Evolutionary conservation across 2,888 invertebrate genomes (phyloP), one percentile per base, ranked within the genome.

Genomic region (Tiliacea citrago): DNA sequence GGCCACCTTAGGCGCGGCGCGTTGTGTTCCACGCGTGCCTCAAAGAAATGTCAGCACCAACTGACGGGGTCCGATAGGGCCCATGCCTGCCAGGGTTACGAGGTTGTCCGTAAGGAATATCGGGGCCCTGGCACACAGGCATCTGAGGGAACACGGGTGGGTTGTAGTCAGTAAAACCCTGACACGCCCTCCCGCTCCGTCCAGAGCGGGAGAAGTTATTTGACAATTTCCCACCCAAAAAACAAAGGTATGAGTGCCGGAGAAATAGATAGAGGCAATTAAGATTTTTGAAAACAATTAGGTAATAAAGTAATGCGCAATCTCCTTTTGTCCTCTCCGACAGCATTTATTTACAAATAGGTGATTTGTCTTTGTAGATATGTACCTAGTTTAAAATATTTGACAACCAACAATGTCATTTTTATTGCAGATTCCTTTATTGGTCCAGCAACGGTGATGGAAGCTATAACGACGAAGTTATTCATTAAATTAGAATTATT

Each of bases 401-500:
- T 9, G 42, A 21, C 10, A 57, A 45, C 6, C 39, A 65, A 29
- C 42, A 60, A 16, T 29, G 0, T 6, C 5, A 6, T 24, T 16
- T 42, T 53, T 35, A 8, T 71, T 71, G 8, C 49, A 73, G 73
- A n/a, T 16, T n/a, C 47, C 3, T 2, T 0, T 4, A 29, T 49
- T 58, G 73, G 73, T 10, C 8, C 16, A 29, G 4, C 1, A 49
- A 5, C 0, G 1, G 0, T 6, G 1, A 29, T 16, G 0, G 0
- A 3, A 3, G 6, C 0, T 16, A 3, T 0, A 21, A 8, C 0
- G 1, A 29, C 7, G 3, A 29, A 18, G 12, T 29, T 73, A 7
- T 4, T 9, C 13, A 29, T 73, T 29, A 1, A 42, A 13, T 29
- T 73, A 18, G 72, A 73, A 58, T 10, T 29, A 58, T 73, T 73